Base-by-base conservation (phyloP, 1,140 invertebrate genomes). In the Ips typographus region DNA sequence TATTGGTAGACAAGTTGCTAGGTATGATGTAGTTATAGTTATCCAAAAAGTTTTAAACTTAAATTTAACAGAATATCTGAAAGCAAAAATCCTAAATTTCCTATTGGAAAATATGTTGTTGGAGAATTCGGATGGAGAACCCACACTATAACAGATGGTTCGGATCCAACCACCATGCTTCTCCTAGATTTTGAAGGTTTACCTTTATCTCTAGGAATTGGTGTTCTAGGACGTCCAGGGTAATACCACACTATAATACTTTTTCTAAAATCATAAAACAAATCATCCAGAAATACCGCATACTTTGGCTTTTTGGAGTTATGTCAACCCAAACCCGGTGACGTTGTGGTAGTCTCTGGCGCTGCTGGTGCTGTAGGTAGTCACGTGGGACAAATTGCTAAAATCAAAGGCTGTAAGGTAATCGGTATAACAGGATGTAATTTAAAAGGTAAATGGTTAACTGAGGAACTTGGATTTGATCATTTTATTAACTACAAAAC, bases 321-420 rank as follows among this genome's bases (percentile, higher is more conserved):
- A 37, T 90, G 89, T 68, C 74, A 88, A 40, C 89, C 90, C 1
- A 86, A 89, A 79, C 59, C 80, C 8, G 89, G 89, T 38, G 89
- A 92, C 74, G 87, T 84, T 1, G 83, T 92, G 1, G 85, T 91
- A 1, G 84, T 92, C 1, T 85, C 82, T 8, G 84, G 84, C 37
- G 89, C 89, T n/a, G 88, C 85, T 37, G 88, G 90, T 38, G 90
- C 89, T 47, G 89, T 92, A 8, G 90, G 90, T 1, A 86, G 83
- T 70, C 80, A 87, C 52, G 90, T 91, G 2, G 90, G 89, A 8
- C 90, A 92, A 81, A 89, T 92, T 60, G 90, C 85, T 2, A 90
- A 90, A 79, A 86, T 89, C 51, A 82, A 87, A 77, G 49, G 66
- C 36, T 87, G 89, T 56, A 85, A 78, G 69, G 89, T 91, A 0